Evolutionary conservation across 1,140 invertebrate species (phyloP).

Genomic region (Chrysopa pallens): DNA sequence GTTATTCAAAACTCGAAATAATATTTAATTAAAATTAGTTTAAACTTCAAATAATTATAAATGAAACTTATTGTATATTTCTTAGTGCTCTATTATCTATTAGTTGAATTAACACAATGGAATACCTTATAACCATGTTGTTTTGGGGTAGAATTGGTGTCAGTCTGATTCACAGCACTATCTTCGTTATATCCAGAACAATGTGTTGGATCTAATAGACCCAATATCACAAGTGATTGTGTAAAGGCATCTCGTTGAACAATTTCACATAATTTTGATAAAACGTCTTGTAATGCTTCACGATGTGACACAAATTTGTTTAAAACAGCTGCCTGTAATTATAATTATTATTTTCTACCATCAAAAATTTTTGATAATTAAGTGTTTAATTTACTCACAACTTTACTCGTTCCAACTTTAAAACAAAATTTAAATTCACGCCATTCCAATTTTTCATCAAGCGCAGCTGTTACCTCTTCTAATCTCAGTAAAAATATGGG

Average conservation of each 20-base stretch:
- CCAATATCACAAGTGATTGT: slow-evolving; percentile 30
- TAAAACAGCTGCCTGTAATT: slow-evolving; percentile 30
- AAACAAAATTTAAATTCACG: slow-evolving; percentile 52
- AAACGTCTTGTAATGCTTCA: slow-evolving; percentile 21
- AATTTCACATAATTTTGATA: slow-evolving; percentile 29
- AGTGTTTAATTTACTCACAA: slow-evolving; percentile 26
- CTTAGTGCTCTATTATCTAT: too few species aligned
- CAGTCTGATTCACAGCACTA: background rate
- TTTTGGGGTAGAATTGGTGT: slow-evolving; percentile 7
- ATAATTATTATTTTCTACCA: background rate
- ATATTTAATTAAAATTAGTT: too few species aligned
- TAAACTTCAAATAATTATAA: too few species aligned
- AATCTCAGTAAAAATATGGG: slow-evolving; percentile 39
- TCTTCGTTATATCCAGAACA: background rate
- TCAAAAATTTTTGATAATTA: background rate
- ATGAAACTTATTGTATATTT: too few species aligned
- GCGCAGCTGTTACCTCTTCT: slow-evolving; percentile 36
- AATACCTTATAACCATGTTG: slow-evolving; percentile 9
- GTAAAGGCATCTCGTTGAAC: slow-evolving; percentile 40
- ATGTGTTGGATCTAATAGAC: slow-evolving; percentile 22
- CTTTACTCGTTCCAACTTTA: slow-evolving; percentile 47
- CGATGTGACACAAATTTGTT: slow-evolving; percentile 31
- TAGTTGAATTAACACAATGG: background rate
- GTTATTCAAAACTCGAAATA: too few species aligned
- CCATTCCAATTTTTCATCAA: slow-evolving; percentile 45